phyloP scores from a whole-genome alignment of 2,113 vertebrate genomes.

The Salminus brasiliensis region DNA sequence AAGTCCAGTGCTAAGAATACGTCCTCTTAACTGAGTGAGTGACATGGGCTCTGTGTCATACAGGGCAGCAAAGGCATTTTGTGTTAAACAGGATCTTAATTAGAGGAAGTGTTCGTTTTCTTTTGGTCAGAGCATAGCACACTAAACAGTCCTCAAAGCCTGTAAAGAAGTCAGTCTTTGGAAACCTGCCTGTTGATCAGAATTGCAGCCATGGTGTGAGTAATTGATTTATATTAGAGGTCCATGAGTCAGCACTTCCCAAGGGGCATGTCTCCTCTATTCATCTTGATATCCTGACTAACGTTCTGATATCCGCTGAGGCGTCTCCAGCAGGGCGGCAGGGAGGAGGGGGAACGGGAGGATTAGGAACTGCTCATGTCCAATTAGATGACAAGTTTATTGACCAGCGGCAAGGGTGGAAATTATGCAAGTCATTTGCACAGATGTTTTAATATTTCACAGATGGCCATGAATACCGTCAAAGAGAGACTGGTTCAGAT shows the following conservation, averaged over 20 bases:
- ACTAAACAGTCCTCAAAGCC: neutral
- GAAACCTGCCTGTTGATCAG: neutral
- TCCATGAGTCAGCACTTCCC: slow-evolving; percentile 14
- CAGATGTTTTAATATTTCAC: neutral
- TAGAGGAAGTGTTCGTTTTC: neutral
- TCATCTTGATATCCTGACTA: slow-evolving; percentile 14
- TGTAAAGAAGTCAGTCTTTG: neutral
- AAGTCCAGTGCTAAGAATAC: neutral
- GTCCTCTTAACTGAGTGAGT: neutral
- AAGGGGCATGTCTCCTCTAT: neutral
- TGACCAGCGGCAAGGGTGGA: slow-evolving; percentile 2
- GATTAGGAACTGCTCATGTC: slow-evolving; percentile 18
- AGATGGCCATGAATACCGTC: neutral
- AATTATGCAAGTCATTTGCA: slow-evolving; percentile 14
- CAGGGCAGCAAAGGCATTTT: neutral
- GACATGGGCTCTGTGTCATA: neutral
- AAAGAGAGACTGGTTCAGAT: neutral
- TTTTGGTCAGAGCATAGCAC: neutral
- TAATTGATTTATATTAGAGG: neutral
- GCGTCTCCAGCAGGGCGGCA: neutral
- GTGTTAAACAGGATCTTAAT: neutral
- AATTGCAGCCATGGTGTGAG: neutral
- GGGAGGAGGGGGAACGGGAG: neutral
- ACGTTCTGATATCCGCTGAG: neutral
- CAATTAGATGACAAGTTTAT: slow-evolving; percentile 12